Evolutionary conservation across 2,113 vertebrate species (phyloP).

Genomic region (Lynx canadensis): DNA sequence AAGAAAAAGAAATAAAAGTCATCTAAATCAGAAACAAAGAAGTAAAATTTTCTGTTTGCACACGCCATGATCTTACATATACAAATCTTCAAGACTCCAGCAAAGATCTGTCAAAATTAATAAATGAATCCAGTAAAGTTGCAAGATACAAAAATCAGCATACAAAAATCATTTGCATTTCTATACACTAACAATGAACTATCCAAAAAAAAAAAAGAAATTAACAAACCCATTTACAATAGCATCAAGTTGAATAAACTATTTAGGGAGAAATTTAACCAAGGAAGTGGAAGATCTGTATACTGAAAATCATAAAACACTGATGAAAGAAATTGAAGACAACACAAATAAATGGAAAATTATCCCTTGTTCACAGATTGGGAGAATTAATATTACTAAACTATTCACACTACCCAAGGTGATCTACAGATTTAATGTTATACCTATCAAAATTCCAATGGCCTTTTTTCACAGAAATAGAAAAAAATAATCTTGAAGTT

Average conservation of each 20-base stretch:
- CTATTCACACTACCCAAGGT: neutral
- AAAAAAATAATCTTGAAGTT: neutral
- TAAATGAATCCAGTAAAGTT: neutral
- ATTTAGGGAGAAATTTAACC: neutral
- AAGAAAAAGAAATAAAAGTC: neutral
- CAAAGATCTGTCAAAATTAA: neutral
- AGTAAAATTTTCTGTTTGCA: constrained; percentile 1
- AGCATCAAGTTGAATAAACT: neutral
- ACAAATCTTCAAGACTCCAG: neutral
- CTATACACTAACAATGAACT: neutral
- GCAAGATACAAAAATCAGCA: neutral
- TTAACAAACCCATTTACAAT: neutral
- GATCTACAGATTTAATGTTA: neutral
- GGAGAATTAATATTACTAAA: neutral
- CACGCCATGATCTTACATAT: neutral
- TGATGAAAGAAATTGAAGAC: neutral
- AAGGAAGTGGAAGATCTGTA: neutral
- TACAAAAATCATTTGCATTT: neutral
- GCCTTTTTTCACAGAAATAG: neutral
- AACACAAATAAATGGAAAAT: neutral
- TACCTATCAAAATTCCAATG: neutral
- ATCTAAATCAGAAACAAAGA: neutral
- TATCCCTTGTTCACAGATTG: neutral
- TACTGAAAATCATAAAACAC: neutral
- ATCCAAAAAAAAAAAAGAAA: neutral